phyloP scores from a whole-genome alignment of 2,888 invertebrate genomes.

The Hemaris fuciformis region DNA sequence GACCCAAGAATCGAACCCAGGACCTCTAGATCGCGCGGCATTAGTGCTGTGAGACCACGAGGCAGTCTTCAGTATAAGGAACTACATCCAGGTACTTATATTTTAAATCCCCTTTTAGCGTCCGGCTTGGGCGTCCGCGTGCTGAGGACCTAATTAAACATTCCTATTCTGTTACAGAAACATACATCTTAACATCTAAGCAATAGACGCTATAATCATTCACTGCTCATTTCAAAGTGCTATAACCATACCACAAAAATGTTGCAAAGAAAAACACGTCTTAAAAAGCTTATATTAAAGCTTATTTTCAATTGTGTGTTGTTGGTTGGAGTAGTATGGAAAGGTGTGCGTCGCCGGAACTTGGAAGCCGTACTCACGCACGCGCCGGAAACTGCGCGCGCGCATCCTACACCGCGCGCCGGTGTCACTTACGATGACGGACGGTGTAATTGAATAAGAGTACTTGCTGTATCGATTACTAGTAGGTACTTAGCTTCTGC shows the following conservation, averaged over 20 bases:
- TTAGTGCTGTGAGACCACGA: too few species aligned
- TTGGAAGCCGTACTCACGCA: slow-evolving; percentile 75
- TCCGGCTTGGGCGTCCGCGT: slow-evolving; percentile 42
- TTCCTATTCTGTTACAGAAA: neutral
- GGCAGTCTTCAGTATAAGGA: too few species aligned
- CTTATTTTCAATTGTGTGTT: neutral
- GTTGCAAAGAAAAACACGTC: neutral
- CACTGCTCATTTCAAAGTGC: neutral
- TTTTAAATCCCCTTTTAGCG: slow-evolving; percentile 41
- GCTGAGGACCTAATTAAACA: slow-evolving; percentile 7
- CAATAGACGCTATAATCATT: neutral
- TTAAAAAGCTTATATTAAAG: neutral
- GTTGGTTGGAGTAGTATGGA: neutral
- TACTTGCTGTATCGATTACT: slow-evolving; percentile 50
- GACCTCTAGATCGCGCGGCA: too few species aligned
- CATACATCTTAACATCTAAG: too few species aligned
- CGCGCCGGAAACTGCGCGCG: slow-evolving; percentile 74
- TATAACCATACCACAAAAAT: neutral
- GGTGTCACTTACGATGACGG: slow-evolving; percentile 62
- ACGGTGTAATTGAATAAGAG: slow-evolving; percentile 54
- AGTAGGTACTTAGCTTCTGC: slow-evolving; percentile 25
- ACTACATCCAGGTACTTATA: slow-evolving; percentile 24
- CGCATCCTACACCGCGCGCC: slow-evolving; percentile 63
- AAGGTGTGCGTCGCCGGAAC: slow-evolving; percentile 54
- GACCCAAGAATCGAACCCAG: too few species aligned